A percentile compares a stretch with the other conserved stretches of the same genome.
Evolutionary conservation across 2,888 invertebrate genomes (phyloP).

Genomic region (Mesoligia furuncula): DNA sequence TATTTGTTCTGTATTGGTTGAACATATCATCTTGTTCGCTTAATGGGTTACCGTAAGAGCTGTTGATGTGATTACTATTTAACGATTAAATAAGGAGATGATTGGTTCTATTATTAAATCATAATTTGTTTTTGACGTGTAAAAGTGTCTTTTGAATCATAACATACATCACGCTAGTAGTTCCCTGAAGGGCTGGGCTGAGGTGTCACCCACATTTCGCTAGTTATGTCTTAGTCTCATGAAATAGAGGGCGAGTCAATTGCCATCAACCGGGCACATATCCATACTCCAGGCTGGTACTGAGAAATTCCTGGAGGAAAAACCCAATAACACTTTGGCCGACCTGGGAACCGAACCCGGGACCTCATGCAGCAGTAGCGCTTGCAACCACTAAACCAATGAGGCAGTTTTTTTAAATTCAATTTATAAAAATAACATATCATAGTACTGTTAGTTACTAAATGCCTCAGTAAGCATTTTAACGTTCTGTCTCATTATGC

Average conservation of each 20-base stretch:
- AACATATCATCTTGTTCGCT: neutral
- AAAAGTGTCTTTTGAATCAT: neutral
- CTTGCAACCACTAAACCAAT: neutral
- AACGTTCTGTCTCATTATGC: neutral
- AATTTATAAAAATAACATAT: neutral
- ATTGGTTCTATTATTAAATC: neutral
- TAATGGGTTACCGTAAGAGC: too few species aligned
- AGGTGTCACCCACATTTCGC: too few species aligned
- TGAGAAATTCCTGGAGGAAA: too few species aligned
- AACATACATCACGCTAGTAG: too few species aligned
- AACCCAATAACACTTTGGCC: too few species aligned
- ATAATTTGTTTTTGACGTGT: too few species aligned
- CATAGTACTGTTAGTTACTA: neutral
- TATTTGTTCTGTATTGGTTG: slow-evolving; percentile 10
- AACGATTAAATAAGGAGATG: neutral
- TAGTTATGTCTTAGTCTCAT: neutral
- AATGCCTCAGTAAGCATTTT: neutral
- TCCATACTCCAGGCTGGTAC: too few species aligned
- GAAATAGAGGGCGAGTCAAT: neutral
- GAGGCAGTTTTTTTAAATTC: neutral
- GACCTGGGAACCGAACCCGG: neutral
- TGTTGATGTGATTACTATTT: neutral
- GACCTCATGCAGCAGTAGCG: neutral
- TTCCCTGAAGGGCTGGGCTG: neutral
- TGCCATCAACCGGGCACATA: neutral